Evolutionary conservation across 2,113 vertebrate species (phyloP), one percentile per base, ranked within the genome.

Genomic region (Theristicus caerulescens): DNA sequence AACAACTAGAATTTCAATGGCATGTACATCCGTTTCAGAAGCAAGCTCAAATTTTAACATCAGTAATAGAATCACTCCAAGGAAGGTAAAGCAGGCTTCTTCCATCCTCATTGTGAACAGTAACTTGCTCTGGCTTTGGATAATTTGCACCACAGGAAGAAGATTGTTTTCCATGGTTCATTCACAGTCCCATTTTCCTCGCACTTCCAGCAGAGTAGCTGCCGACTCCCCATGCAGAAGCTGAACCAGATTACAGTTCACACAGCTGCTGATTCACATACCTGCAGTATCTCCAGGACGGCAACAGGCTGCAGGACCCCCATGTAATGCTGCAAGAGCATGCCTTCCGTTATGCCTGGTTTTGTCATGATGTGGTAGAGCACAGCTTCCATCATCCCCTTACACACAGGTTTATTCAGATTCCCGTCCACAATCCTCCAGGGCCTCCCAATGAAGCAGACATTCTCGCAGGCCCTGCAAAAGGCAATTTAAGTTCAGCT

Each of bases 351-450:
- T 47, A 99, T 15, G 5, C 99, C 99, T 0, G 99, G 99, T 59
- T 94, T 97, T 8, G 96, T 98, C 99, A 99, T 99, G 97, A 99
- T 78, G 95, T 99, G 99, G 89, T 98, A 98, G 8, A 99, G 98
- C 81, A 99, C 29, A 0, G 98, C 98, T 83, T 99, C 99, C 98
- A 99, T 96, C 99, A 99, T 99, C 21, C 99, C 99, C 83, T 99
- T 99, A 80, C 99, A 99, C 97, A 99, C 99, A 0, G 98, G 98
- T 24, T 96, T 96, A 94, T 99, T 99, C 94, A 99, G 94, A 6
- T 94, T 98, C 27, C 99, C 98, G 2, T 99, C 99, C 84, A 99
- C 99, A 7, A 99, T 97, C 47, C 99, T 98, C 99, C 99, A 99
- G 0, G 99, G 99, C 16, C 99, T 99, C 94, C 99, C 98, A 4